Conservation (phyloP, 2,797 vertebrate species). For the Megalops cyprinoides region DNA sequence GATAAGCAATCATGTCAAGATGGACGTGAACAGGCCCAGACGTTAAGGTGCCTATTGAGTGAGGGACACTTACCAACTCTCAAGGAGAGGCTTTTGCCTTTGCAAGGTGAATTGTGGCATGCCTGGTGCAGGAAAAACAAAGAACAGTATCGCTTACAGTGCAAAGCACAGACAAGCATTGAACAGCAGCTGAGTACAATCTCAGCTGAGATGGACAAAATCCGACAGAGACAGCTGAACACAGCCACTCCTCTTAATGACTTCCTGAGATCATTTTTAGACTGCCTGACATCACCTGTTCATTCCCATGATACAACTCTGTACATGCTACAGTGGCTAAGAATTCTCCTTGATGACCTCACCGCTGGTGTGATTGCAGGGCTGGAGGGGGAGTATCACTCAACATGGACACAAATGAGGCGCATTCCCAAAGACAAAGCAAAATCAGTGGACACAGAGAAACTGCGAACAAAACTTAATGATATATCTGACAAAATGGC, state of each 20-base stretch:
- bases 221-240: neutral
- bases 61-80: neutral
- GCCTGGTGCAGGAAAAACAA: constrained; percentile 29
- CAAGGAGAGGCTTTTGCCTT: constrained; percentile 31
- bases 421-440: neutral
- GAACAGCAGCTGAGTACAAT: neutral
- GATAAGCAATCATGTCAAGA: constrained; percentile 14
- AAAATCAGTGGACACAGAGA: neutral
- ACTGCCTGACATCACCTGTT: neutral
- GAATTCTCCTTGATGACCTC: constrained; percentile 24
- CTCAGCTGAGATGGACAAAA: neutral
- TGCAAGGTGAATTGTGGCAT: constrained; percentile 36
- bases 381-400: constrained; percentile 25
- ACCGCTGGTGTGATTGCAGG: constrained; percentile 1
- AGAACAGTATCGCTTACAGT: constrained; percentile 16
- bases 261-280: constrained; percentile 27
- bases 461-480: neutral
- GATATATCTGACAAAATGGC: neutral
- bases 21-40: constrained; percentile 3
- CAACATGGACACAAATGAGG: constrained; percentile 21
- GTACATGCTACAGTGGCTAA: constrained; percentile 34
- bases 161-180: constrained; percentile 16
- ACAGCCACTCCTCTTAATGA: constrained; percentile 16
- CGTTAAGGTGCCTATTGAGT: constrained; percentile 22
- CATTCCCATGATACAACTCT: constrained; percentile 24